Percentiles rank a stretch among this genome's conserved stretches.
phyloP scores from a whole-genome alignment of 2,797 vertebrate genomes.

The Rhincodon typus region DNA sequence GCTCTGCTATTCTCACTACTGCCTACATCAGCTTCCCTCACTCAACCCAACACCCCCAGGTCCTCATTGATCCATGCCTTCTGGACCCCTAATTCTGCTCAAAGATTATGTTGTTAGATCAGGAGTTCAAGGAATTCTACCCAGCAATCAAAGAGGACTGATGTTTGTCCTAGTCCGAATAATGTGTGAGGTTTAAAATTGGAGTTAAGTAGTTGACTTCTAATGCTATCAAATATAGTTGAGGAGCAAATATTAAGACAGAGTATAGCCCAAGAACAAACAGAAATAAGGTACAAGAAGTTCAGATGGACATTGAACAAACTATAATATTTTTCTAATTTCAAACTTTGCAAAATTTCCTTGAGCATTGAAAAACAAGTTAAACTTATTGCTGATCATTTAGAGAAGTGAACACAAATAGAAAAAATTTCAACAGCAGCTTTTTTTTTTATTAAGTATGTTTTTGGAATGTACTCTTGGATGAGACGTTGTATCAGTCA shows the following conservation, averaged over 20 bases:
- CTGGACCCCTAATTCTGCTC: not conserved
- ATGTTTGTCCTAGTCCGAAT: not conserved
- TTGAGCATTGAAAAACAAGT: not conserved
- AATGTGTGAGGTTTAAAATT: not conserved
- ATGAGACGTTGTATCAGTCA: not conserved
- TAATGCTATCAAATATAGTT: not conserved
- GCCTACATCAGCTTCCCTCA: no score
- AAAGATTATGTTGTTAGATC: no score
- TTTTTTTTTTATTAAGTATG: not conserved
- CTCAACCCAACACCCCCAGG: no score
- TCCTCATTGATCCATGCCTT: not conserved
- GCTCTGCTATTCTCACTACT: no score
- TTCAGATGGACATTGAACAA: not conserved
- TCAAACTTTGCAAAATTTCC: not conserved
- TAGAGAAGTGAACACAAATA: not conserved
- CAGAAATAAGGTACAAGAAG: not conserved
- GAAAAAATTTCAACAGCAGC: not conserved
- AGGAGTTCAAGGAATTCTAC: not conserved
- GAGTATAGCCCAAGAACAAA: not conserved
- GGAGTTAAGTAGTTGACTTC: not conserved
- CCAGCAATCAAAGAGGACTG: not conserved
- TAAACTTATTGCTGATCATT: not conserved
- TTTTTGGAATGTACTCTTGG: not conserved
- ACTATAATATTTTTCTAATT: not conserved
- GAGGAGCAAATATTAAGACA: not conserved